Base-by-base conservation (phyloP, 2,797 vertebrate genomes). In the Pseudochirops corinnae region DNA sequence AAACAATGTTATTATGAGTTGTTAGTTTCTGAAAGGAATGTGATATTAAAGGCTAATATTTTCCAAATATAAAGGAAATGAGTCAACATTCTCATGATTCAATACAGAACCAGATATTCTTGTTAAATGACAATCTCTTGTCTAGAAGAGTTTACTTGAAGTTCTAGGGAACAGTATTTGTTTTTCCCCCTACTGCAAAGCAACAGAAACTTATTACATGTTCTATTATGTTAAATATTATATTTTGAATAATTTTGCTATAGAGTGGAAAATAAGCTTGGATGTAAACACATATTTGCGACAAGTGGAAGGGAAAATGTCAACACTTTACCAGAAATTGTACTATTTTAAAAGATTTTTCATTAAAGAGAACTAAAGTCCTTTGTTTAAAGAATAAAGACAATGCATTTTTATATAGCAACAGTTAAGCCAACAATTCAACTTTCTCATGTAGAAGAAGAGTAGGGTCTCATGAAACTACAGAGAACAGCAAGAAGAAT, bases 261-360 rank as follows among this genome's bases (percentile, higher is more conserved):
- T 1, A 91, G 39, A 50, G 29, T 87, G 31, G 28, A 95, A 96
- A 98, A 95, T 0, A 96, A 74, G 46, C 13, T 82, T 93, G 67
- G 95, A 95, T 97, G 56, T 92, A 97, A 94, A 24, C 0, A 96
- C 0, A 55, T 26, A 94, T 95, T 93, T 96, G 24, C 2, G 95
- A 62, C 90, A 91, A 90, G 33, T 67, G 6, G n/a, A 91, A 87
- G 96, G 91, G 60, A 56, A 94, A 94, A 90, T 87, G 0, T 50
- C 56, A 92, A 0, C 21, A 53, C 90, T 97, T 95, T 33, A 93
- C 11, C 0, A 95, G 9, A 95, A 92, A 90, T 7, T 92, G 0
- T 13, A n/a, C 90, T 74, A 26, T 93, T 96, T 95, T 55, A 82
- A 92, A 95, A 93, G 26, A 0, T 13, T 95, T 29, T 60, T 93